Percentiles rank a stretch among this genome's conserved stretches.
These are phyloP conservation scores for Liodrosophila aerea DNA, from an alignment of 2,888 invertebrate species.

Conservation along the genomic window DNA sequence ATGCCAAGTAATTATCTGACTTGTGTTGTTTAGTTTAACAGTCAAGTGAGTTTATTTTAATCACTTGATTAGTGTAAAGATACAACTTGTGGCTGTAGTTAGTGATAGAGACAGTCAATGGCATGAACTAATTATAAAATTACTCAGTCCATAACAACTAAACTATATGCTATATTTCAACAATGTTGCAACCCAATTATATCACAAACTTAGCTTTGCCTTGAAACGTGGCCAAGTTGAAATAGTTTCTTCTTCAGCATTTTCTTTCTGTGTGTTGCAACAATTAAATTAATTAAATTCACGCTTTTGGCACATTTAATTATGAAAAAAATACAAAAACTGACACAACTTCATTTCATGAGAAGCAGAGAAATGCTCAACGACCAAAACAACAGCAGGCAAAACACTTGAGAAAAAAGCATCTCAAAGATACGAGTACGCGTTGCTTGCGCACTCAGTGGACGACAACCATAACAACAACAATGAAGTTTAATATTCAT, in stretches of 20 bases:
- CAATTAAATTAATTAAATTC: slow-evolving; percentile 73
- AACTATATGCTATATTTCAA: too few relatives aligned
- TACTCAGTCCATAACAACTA: too few relatives aligned
- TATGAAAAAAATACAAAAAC: slow-evolving; percentile 20
- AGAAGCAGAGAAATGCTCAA: slow-evolving; percentile 50
- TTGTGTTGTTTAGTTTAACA: neutral
- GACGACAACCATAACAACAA: slow-evolving; percentile 26
- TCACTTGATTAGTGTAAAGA: too few relatives aligned
- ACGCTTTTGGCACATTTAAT: slow-evolving; percentile 70
- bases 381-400: slow-evolving; percentile 13
- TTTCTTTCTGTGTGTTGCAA: slow-evolving; percentile 35
- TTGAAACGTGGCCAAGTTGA: slow-evolving; percentile 39
- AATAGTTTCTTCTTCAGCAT: slow-evolving; percentile 45
- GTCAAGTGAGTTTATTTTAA: neutral
- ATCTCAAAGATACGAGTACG: slow-evolving; percentile 40
- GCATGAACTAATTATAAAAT: too few relatives aligned
- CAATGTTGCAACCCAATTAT: too few relatives aligned
- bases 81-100: too few relatives aligned
- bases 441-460: slow-evolving; percentile 26
- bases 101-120: too few relatives aligned
- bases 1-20: slow-evolving; percentile 12
- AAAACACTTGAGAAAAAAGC: slow-evolving; percentile 28
- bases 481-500: slow-evolving; percentile 38
- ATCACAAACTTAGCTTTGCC: too few relatives aligned
- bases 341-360: slow-evolving; percentile 45